Evolutionary conservation across 2,113 vertebrate genomes (phyloP).

Genomic region (Phoxinus phoxinus): DNA sequence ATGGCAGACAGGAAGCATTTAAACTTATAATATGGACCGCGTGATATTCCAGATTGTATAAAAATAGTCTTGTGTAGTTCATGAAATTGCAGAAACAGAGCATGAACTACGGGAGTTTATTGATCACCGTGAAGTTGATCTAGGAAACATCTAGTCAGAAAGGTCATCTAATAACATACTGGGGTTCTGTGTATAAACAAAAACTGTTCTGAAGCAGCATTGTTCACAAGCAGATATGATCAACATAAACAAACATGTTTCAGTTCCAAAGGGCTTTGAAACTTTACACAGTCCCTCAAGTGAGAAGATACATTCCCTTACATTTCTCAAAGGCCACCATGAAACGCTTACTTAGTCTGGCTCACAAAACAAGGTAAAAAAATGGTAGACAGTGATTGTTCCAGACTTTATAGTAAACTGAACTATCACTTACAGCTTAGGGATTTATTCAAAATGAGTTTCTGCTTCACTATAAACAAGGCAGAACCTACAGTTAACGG

Average conservation of each 20-base stretch:
- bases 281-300: conserved; percentile 17
- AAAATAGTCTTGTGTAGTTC: neutral
- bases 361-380: neutral
- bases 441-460: neutral
- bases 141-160: neutral
- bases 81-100: neutral
- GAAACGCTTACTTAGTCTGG: neutral
- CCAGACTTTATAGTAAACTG: neutral
- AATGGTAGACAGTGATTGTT: neutral
- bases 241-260: neutral
- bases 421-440: neutral
- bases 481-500: neutral
- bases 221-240: neutral
- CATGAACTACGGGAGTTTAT: neutral
- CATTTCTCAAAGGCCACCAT: conserved; percentile 36
- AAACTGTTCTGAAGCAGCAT: conserved; percentile 1
- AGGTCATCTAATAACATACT: neutral
- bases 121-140: neutral
- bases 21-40: neutral
- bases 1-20: neutral
- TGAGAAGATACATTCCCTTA: conserved; percentile 7
- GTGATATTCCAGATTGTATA: neutral
- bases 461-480: neutral
- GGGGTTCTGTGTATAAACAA: neutral
- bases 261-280: conserved; percentile 33